These are phyloP conservation scores for Tribolium castaneum DNA, from an alignment of 1,140 invertebrate genomes.

Conservation along the genomic window DNA sequence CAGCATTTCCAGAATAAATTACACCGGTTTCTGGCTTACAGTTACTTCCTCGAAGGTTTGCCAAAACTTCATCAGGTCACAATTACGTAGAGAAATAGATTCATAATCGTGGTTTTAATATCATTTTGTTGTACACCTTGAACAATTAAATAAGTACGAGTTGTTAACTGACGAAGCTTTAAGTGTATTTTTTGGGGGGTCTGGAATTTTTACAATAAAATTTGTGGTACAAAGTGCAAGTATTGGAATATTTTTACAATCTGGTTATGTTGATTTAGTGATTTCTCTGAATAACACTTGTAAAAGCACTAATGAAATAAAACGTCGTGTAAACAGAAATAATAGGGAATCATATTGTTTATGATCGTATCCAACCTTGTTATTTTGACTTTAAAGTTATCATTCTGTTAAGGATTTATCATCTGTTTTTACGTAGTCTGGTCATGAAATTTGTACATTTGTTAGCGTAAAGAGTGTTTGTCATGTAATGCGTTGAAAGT, in stretches of 20 bases:
- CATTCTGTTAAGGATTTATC: neutral
- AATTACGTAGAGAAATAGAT: too few species aligned
- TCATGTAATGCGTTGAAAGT: neutral
- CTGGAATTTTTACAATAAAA: neutral
- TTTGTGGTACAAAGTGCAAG: neutral
- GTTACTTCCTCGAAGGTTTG: neutral
- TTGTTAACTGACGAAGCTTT: neutral
- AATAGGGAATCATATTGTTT: neutral
- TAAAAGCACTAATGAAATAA: neutral
- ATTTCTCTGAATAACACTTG: neutral
- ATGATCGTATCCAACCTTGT: neutral
- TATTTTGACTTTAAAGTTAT: neutral
- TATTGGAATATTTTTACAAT: neutral
- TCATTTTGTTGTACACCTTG: neutral
- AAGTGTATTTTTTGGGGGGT: neutral
- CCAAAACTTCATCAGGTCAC: neutral
- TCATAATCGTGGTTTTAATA: neutral
- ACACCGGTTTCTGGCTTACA: neutral
- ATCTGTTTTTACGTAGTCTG: neutral
- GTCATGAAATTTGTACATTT: too few species aligned
- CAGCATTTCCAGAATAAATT: neutral
- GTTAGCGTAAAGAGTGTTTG: neutral
- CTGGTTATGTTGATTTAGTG: neutral
- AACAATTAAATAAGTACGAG: neutral
- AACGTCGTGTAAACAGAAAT: neutral